Percentiles rank a stretch among this genome's conserved stretches.
Evolutionary conservation across 2,888 invertebrate genomes (phyloP).

Genomic region (Cantharis rustica): DNA sequence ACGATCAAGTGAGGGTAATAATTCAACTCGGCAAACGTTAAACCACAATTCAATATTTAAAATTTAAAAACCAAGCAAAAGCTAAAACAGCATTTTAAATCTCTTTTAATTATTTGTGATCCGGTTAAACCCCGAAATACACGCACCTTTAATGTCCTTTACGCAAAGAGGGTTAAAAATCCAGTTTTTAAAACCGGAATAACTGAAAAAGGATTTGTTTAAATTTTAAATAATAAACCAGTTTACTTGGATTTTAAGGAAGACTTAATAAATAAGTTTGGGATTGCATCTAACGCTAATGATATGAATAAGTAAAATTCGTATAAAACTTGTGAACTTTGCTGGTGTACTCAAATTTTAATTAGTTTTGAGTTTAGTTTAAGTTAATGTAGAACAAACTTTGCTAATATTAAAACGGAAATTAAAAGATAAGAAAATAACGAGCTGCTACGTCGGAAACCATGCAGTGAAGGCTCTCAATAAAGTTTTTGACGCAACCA

Average conservation of each 20-base stretch:
- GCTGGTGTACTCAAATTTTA: constrained; percentile 54
- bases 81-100: not conserved
- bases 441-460: constrained; percentile 38
- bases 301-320: constrained; percentile 56
- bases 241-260: not conserved
- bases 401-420: constrained; percentile 55
- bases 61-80: not conserved
- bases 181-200: not conserved
- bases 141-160: not conserved
- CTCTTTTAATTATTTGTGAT: not conserved
- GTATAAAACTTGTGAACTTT: constrained; percentile 52
- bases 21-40: not conserved
- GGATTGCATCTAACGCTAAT: constrained; percentile 50
- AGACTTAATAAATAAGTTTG: not conserved
- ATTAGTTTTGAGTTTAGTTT: constrained; percentile 53
- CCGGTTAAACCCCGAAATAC: not conserved
- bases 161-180: not conserved
- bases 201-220: not conserved
- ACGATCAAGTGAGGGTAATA: not conserved
- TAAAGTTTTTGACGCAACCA: constrained; percentile 29
- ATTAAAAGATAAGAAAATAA: constrained; percentile 57
- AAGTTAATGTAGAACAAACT: constrained; percentile 43
- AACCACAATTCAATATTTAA: not conserved
- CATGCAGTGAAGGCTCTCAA: constrained; percentile 22
- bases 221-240: not conserved